These are phyloP conservation scores for Pachypeltis micranthus DNA, from an alignment of 1,140 invertebrate genomes.

Conservation along the genomic window DNA sequence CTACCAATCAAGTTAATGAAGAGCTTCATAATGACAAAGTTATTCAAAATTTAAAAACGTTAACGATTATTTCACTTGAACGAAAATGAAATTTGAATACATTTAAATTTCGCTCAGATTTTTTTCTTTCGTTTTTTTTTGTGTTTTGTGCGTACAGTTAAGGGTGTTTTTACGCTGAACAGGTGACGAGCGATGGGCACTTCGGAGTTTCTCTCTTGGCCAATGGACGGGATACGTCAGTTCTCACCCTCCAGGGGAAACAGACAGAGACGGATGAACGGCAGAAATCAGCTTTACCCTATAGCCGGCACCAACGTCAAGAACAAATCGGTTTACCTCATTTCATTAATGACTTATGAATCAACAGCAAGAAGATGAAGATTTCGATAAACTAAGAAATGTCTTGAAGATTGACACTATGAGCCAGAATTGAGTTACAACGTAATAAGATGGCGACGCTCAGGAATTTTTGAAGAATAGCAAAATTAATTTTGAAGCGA, in stretches of 20 bases:
- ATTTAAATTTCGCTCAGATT: no score
- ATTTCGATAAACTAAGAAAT: no score
- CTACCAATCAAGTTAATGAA: neutral
- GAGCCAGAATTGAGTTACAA: no score
- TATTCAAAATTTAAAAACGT: no score
- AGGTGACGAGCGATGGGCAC: neutral
- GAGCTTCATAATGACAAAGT: no score
- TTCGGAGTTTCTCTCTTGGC: slow-evolving; percentile 1
- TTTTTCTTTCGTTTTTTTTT: neutral
- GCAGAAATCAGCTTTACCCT: slow-evolving; percentile 4
- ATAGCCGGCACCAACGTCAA: slow-evolving; percentile 3
- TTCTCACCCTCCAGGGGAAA: slow-evolving; percentile 5
- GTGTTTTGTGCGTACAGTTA: slow-evolving; percentile 5
- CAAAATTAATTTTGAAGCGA: no score
- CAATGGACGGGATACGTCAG: neutral
- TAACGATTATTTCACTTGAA: no score
- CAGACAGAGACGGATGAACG: neutral
- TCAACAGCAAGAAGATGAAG: no score
- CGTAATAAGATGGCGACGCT: no score
- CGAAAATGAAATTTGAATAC: no score
- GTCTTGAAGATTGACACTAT: no score
- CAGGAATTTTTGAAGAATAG: no score
- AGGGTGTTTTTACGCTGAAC: slow-evolving; percentile 1
- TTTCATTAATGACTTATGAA: neutral
- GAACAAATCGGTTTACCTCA: slow-evolving; percentile 4